phyloP scores from a whole-genome alignment of 1,140 invertebrate genomes.

The Lepidurus packardi region DNA sequence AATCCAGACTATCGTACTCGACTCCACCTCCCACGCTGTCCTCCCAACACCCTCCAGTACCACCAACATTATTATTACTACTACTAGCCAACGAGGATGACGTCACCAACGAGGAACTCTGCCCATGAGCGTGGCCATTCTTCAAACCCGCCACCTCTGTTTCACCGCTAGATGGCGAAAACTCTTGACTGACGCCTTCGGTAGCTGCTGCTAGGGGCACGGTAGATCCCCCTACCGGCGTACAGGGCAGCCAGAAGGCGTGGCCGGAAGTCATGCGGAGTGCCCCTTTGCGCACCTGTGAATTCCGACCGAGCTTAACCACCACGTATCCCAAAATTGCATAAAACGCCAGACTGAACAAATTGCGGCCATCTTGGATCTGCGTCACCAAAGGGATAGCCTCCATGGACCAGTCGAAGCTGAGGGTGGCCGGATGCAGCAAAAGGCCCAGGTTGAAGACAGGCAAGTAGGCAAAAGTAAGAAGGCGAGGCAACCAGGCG shows the following conservation, averaged over 20 bases:
- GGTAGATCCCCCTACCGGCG: not conserved
- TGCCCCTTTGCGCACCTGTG: not conserved
- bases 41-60: conserved; percentile 24
- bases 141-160: not conserved
- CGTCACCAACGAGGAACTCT: conserved; percentile 27
- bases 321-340: conserved; percentile 34
- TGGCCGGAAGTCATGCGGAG: not conserved
- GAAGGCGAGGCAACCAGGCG: conserved; percentile 57
- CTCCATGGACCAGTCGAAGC: conserved; percentile 96
- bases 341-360: conserved; percentile 67
- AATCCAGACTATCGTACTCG: conserved; percentile 33
- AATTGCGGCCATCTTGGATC: conserved; percentile 66
- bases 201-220: conserved; percentile 2
- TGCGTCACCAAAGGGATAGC: conserved; percentile 72
- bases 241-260: not conserved
- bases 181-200: not conserved
- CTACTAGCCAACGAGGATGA: conserved; percentile 23
- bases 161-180: not conserved
- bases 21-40: not conserved
- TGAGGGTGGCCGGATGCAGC: conserved; percentile 70
- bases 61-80: not conserved
- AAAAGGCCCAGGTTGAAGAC: conserved; percentile 78
- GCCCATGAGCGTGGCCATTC: conserved; percentile 24
- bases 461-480: conserved; percentile 83
- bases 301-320: conserved; percentile 19